A percentile compares a stretch with the other conserved stretches of the same genome.
These are phyloP conservation scores for Caenorhabditis angaria DNA, from an alignment of 2,888 invertebrate species.

Conservation along the genomic window DNA sequence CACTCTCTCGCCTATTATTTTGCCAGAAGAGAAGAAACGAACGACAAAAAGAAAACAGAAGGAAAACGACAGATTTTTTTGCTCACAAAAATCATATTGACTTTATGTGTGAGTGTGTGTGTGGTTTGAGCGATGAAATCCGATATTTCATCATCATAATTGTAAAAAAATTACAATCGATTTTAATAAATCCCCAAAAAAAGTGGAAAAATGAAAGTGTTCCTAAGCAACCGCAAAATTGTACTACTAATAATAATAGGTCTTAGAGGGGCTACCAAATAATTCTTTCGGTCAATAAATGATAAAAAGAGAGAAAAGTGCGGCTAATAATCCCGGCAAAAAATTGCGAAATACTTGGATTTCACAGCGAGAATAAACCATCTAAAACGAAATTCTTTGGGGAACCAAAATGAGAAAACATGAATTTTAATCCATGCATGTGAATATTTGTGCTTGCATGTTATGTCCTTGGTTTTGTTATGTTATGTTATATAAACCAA, in stretches of 20 bases:
- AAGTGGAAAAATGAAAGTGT: too few species aligned
- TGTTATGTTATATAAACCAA: constrained; percentile 1
- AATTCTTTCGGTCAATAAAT: background rate
- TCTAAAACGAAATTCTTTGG: background rate
- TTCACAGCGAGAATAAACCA: background rate
- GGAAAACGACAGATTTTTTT: constrained; percentile 1
- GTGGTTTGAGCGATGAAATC: background rate
- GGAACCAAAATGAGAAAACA: background rate
- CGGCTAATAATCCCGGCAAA: background rate
- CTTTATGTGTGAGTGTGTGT: too few species aligned
- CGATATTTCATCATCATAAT: background rate
- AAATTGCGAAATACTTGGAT: background rate
- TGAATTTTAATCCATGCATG: background rate
- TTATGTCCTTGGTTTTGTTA: too few species aligned
- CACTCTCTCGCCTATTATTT: background rate
- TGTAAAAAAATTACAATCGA: background rate
- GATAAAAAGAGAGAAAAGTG: background rate
- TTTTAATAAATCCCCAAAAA: too few species aligned
- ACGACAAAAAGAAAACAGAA: background rate
- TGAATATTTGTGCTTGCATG: background rate
- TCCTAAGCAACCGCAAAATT: background rate
- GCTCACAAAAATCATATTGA: background rate
- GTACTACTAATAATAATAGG: too few species aligned
- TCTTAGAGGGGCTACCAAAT: background rate
- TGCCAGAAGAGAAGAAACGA: background rate